Base-by-base conservation (phyloP, 2,113 vertebrate species). In the Tetrax tetrax region DNA sequence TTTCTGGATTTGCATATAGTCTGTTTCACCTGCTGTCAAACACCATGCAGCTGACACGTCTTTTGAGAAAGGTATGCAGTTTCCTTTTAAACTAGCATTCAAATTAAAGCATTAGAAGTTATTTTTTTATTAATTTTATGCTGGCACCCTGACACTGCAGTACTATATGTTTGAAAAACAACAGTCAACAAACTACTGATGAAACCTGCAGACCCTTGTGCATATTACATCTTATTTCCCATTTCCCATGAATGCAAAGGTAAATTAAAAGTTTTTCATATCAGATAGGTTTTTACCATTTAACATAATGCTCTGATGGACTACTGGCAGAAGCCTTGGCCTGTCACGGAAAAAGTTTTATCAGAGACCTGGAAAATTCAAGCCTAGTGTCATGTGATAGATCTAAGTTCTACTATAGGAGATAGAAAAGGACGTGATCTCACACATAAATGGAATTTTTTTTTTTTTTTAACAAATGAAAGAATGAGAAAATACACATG, bases 1-100 rank as follows among this genome's bases (percentile, higher is more conserved):
- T 90, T 83, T 93, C 79, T 89, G 63, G 14, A 96, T 95, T 92
- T 90, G 50, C 66, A 63, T 94, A 43, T 83, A 69, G 83, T 76
- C 65, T 86, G 24, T 93, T 95, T 90, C 57, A 74, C 28, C 77
- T 90, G 37, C 50, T 92, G 83, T 88, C 79, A 90, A 80, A 80
- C 22, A 77, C 13, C 19, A n/a, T 53, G 75, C 38, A 61, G 38
- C 22, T 93, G 48, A 35, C 76, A 7, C 2, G 13, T 45, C 45
- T 85, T 88, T 92, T 83, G 63, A 63, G 54, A 92, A 89, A 87
- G 61, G 60, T 78, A 25, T 54, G 35, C 8, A 16, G 11, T 72
- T 83, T 69, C 7, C 29, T 77, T 90, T 69, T 57, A 65, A 69
- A 45, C 7, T 53, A 82, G 38, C 4, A 50, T 23, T 9, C 7